Evolutionary conservation across 1,140 invertebrate species (phyloP), one percentile per base, ranked within the genome.

Genomic region (Acromyrmex echinatior): DNA sequence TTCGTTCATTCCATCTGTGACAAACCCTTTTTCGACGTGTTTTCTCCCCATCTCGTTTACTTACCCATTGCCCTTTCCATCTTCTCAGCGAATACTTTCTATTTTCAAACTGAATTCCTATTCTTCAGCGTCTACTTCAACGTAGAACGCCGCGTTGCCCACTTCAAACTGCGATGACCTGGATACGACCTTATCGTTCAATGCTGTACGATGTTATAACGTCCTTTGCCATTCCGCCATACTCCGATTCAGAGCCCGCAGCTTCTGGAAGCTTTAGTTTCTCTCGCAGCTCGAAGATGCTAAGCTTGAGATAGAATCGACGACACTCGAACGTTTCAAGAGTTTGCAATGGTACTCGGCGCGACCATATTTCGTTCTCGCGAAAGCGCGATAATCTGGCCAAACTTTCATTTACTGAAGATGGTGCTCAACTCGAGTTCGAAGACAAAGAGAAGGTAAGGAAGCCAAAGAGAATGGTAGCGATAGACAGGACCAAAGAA

Each of bases 311-410:
- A 90, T 87, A 71, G 62, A 85, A 66, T 86, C 51, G 63, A 74
- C 76, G 71, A 85, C 53, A 35, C 88, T 87, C 88, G 86, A 86
- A 86, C 74, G 58, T 77, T 73, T 71, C 71, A 89, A 58, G 21
- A 65, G 51, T 80, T 51, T 60, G 60, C 86, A 62, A 87, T 68
- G 62, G 45, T 85, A 76, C 31, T 63, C 73, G 63, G 73, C 31
- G 7, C 53, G 21, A 25, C 51, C 70, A 73, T 89, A 49, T 76
- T 76, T 63, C 45, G 60, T 88, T 85, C 58, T 87, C 12, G 88
- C 58, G 28, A 79, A 70, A 73, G 88, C 74, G 86, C 86, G 88
- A 90, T 90, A 90, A 90, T 90, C 88, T 86, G n/a, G 18, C 58
- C 70, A 62, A 90, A 90, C 70, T 90, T 90, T 90, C 70, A 90